A percentile compares a stretch with the other conserved stretches of the same genome.
These are phyloP conservation scores for Maccullochella peelii DNA, from an alignment of 2,113 vertebrate genomes.

Conservation along the genomic window DNA sequence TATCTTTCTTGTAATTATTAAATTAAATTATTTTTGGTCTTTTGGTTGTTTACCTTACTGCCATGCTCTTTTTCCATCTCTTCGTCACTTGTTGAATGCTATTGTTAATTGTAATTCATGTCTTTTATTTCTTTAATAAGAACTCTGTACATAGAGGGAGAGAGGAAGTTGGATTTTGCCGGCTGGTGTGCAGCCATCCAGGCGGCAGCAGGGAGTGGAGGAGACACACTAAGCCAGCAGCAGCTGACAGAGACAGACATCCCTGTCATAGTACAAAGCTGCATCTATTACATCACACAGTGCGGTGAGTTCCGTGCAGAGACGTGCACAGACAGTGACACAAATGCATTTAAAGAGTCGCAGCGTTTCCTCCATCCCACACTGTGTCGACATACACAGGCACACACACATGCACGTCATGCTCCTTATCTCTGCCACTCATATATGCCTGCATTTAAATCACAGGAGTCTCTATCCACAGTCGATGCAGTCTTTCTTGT, in stretches of 20 bases:
- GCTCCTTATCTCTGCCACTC: neutral
- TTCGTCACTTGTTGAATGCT: neutral
- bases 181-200: slow-evolving; percentile 91
- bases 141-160: slow-evolving; percentile 92
- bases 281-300: slow-evolving; percentile 93
- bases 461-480: neutral
- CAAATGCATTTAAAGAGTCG: neutral
- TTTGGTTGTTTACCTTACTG: too few relatives aligned
- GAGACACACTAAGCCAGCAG: slow-evolving; percentile 91
- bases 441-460: neutral
- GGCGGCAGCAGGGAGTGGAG: slow-evolving; percentile 88
- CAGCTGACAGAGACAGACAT: slow-evolving; percentile 93
- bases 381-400: neutral
- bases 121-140: slow-evolving; percentile 69
- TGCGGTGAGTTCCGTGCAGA: slow-evolving; percentile 83
- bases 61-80: neutral
- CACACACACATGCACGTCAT: neutral
- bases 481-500: neutral
- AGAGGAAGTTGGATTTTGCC: slow-evolving; percentile 91
- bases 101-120: too few relatives aligned
- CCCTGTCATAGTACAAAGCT: slow-evolving; percentile 92
- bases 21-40: neutral
- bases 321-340: neutral
- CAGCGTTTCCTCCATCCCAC: neutral
- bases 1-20: neutral